These are phyloP conservation scores for Agrilus planipennis DNA, from an alignment of 1,140 invertebrate genomes.

Conservation along the genomic window DNA sequence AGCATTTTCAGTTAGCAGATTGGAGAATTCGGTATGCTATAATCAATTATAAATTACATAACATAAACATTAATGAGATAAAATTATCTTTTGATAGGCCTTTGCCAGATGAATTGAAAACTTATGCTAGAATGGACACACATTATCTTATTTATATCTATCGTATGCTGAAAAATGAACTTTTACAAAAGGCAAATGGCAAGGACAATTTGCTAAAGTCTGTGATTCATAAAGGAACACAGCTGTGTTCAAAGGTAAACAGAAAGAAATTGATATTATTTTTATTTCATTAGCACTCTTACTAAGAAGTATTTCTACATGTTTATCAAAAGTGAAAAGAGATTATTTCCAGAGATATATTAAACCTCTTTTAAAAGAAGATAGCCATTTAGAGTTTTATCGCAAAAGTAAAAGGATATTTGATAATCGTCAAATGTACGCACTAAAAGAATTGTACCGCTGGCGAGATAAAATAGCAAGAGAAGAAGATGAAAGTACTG, in stretches of 20 bases:
- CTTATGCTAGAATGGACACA: constrained; percentile 90
- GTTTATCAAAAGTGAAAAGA: not conserved
- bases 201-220: constrained; percentile 55
- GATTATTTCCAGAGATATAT: constrained; percentile 54
- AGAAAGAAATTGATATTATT: not conserved
- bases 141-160: constrained; percentile 93
- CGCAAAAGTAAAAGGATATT: constrained; percentile 68
- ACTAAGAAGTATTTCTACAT: constrained; percentile 6
- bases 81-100: constrained; percentile 45
- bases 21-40: constrained; percentile 86
- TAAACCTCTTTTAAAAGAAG: constrained; percentile 61
- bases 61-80: constrained; percentile 3
- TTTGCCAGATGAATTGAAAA: constrained; percentile 66
- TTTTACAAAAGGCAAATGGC: constrained; percentile 59
- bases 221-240: constrained; percentile 58
- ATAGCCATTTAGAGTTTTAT: constrained; percentile 66
- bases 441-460: constrained; percentile 66
- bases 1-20: constrained; percentile 88
- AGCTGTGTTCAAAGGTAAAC: constrained; percentile 53
- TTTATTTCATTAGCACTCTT: constrained; percentile 3
- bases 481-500: constrained; percentile 79
- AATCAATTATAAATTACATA: constrained; percentile 1
- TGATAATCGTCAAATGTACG: constrained; percentile 74
- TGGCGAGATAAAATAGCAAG: constrained; percentile 86
- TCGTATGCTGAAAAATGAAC: constrained; percentile 64